phyloP scores from a whole-genome alignment of 1,140 invertebrate species.

The Heliconius himera region DNA sequence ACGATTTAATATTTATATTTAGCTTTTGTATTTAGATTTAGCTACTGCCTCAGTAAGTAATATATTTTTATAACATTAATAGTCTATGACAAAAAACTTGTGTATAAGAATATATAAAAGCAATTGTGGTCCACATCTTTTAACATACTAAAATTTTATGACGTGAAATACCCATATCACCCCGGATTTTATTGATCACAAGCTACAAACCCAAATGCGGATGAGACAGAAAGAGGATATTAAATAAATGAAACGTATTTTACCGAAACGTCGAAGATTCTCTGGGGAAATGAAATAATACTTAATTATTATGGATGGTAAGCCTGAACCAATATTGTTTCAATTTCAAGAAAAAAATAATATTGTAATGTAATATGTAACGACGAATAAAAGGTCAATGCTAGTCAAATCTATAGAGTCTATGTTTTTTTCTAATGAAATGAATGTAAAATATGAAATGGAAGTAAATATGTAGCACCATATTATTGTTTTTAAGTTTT shows the following conservation, averaged over 20 bases:
- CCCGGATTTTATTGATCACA: conserved; percentile 21
- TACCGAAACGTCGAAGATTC: conserved; percentile 1
- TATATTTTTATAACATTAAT: no score
- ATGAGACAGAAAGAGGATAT: conserved; percentile 12
- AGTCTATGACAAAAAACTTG: background rate
- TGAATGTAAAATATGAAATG: no score
- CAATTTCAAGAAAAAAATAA: no score
- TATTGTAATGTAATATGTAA: no score
- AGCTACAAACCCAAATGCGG: conserved; percentile 9
- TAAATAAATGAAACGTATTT: conserved; percentile 18
- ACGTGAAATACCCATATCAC: conserved; percentile 5
- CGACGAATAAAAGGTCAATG: no score
- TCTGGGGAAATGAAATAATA: background rate
- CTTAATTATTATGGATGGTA: background rate
- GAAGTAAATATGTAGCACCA: no score
- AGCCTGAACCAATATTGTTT: background rate
- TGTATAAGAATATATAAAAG: background rate
- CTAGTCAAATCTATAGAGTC: no score
- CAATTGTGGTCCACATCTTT: background rate
- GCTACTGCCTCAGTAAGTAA: no score
- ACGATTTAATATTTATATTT: no score
- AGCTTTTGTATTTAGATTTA: no score
- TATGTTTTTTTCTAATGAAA: no score
- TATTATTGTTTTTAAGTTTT: no score
- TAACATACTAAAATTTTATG: conserved; percentile 12